Evolutionary conservation across 1,140 invertebrate species (phyloP).

Genomic region (Ooceraea biroi): DNA sequence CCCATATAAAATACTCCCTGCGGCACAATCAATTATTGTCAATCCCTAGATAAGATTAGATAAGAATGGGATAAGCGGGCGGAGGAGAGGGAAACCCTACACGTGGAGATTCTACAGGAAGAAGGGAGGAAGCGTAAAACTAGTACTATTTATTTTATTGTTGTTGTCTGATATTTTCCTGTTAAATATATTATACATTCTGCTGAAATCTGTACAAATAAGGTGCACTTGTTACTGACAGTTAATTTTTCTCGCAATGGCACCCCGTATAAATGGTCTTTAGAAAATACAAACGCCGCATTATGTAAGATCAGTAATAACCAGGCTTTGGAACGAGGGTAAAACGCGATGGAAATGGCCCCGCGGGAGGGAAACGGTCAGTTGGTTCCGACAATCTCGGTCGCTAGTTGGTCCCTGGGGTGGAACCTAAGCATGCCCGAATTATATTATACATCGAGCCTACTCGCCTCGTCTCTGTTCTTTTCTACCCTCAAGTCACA

Average conservation of each 20-base stretch:
- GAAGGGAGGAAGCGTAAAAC: not conserved
- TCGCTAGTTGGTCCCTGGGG: slow-evolving; percentile 16
- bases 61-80: slow-evolving; percentile 5
- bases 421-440: slow-evolving; percentile 16
- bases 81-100: not conserved
- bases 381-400: slow-evolving; percentile 34
- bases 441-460: slow-evolving; percentile 28
- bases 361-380: not conserved
- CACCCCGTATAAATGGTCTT: not conserved
- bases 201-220: not conserved
- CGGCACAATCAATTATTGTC: slow-evolving; percentile 44
- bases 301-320: slow-evolving; percentile 29
- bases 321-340: not conserved
- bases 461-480: not conserved
- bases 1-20: slow-evolving; percentile 44
- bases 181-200: not conserved
- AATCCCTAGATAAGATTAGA: slow-evolving; percentile 43
- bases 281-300: slow-evolving; percentile 6
- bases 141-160: not conserved
- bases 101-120: not conserved
- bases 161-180: not conserved
- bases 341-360: slow-evolving; percentile 26
- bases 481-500: not conserved
- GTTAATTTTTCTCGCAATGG: not conserved
- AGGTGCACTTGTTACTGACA: not conserved